phyloP scores from a whole-genome alignment of 2,888 invertebrate genomes.

The Masnerella sp. region DNA sequence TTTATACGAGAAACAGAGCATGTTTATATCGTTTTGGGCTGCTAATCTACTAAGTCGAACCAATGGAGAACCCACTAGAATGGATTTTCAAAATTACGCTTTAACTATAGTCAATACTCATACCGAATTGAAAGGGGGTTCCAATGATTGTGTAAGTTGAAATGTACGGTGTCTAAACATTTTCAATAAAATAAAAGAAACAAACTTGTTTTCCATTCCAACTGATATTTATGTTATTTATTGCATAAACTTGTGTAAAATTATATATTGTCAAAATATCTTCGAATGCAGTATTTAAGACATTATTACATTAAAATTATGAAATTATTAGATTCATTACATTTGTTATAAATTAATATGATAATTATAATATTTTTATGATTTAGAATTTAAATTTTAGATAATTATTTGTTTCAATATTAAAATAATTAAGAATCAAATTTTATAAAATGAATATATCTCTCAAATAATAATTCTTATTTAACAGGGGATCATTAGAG shows the following conservation, averaged over 20 bases:
- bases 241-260: not conserved
- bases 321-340: too few species aligned
- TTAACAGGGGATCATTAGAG: not conserved
- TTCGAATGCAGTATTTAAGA: too few species aligned
- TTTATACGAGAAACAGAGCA: not conserved
- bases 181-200: not conserved
- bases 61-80: constrained; percentile 4
- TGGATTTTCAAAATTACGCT: constrained; percentile 12
- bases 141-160: constrained; percentile 8
- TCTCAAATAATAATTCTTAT: not conserved
- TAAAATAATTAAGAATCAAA: not conserved
- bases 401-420: not conserved
- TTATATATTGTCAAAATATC: not conserved
- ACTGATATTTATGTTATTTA: not conserved
- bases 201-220: not conserved
- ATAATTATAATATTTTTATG: too few species aligned
- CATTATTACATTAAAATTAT: too few species aligned
- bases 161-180: not conserved
- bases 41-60: constrained; percentile 5
- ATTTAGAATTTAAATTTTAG: too few species aligned
- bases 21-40: constrained; percentile 12
- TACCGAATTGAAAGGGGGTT: constrained; percentile 3
- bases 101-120: constrained; percentile 17
- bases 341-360: too few species aligned
- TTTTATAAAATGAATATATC: not conserved